These are phyloP conservation scores for Gnathonemus echidnorhynchus DNA, from an alignment of 2,113 vertebrate species.

Conservation along the genomic window DNA sequence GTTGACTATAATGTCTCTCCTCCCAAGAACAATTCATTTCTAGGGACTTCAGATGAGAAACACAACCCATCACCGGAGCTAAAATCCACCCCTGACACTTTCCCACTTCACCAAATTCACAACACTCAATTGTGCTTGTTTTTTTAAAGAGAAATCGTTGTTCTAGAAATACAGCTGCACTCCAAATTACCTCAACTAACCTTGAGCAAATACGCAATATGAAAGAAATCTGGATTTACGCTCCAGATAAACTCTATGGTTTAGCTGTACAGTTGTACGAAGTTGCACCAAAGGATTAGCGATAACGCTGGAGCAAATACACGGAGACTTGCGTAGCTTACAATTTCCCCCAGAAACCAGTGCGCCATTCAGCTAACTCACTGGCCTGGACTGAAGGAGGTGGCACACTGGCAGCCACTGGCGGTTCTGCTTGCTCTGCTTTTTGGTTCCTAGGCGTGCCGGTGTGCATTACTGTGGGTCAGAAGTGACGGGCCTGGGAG, in stretches of 20 bases:
- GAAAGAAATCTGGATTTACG: neutral
- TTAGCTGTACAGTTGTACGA: neutral
- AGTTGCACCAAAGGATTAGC: neutral
- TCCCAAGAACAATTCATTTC: conserved; percentile 32
- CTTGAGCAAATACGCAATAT: neutral
- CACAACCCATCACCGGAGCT: neutral
- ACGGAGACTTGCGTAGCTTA: neutral
- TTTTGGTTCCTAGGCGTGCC: neutral
- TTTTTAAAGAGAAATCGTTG: neutral
- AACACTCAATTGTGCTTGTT: neutral
- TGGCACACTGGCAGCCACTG: neutral
- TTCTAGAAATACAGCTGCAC: neutral
- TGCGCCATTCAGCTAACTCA: neutral
- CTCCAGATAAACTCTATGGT: neutral
- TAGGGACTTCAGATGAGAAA: conserved; percentile 27
- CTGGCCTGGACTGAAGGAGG: neutral
- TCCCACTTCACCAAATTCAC: neutral
- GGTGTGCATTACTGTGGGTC: neutral
- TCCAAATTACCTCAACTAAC: neutral
- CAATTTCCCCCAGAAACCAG: neutral
- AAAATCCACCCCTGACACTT: neutral
- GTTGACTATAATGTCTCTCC: conserved; percentile 31
- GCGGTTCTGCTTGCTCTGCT: conserved; percentile 5
- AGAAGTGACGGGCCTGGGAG: conserved; percentile 10
- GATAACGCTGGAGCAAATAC: neutral